phyloP scores from a whole-genome alignment of 2,113 vertebrate species.

The Nycticebus coucang region DNA sequence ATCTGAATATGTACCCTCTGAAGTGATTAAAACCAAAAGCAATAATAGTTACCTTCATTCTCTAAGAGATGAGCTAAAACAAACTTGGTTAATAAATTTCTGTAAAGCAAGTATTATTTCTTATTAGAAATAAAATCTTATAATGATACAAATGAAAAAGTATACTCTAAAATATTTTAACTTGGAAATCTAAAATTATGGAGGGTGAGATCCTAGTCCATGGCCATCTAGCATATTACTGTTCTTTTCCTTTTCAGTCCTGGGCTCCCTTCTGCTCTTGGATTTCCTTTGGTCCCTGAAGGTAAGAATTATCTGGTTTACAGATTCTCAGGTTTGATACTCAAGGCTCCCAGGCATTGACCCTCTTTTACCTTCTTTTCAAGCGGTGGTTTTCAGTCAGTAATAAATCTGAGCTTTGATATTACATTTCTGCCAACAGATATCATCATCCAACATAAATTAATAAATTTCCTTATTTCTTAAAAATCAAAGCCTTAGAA shows the following conservation, averaged over 20 bases:
- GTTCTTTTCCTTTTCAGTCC: not conserved
- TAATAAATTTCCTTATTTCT: not conserved
- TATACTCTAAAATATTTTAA: conserved; percentile 17
- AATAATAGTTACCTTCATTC: not conserved
- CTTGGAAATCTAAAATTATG: not conserved
- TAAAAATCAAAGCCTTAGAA: conserved; percentile 33
- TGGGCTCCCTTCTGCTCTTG: not conserved
- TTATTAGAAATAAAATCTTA: not conserved
- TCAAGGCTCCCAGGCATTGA: not conserved
- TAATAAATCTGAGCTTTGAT: conserved; percentile 1
- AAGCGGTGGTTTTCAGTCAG: not conserved
- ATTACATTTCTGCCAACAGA: conserved; percentile 33
- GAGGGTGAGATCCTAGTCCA: not conserved
- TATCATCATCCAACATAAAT: conserved; percentile 35
- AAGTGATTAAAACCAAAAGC: conserved; percentile 7
- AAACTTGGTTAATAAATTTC: conserved; percentile 37
- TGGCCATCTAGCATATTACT: not conserved
- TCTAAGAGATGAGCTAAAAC: not conserved
- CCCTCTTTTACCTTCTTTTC: conserved; percentile 3
- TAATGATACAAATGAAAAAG: conserved; percentile 27
- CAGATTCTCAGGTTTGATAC: conserved; percentile 27
- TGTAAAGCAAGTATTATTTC: not conserved
- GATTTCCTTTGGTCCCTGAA: not conserved
- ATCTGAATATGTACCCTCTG: not conserved
- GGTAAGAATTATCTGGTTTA: not conserved